Evolutionary conservation across 2,797 vertebrate genomes (phyloP).

Genomic region (Ctenosaura bakeri): DNA sequence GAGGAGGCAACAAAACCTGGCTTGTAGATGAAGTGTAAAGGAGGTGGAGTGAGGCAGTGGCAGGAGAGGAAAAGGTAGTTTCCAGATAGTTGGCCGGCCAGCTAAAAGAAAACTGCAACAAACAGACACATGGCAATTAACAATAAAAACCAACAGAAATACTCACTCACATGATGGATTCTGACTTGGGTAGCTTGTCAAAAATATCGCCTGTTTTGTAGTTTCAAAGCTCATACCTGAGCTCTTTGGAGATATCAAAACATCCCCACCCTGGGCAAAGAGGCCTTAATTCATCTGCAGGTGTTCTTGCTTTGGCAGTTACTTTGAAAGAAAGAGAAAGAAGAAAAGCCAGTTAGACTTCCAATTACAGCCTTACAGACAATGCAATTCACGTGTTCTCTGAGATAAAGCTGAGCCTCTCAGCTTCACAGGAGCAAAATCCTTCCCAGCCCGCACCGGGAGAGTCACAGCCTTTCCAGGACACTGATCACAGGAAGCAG

Average conservation of each 20-base stretch:
- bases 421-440: constrained; percentile 71
- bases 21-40: constrained; percentile 21
- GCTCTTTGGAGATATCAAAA: no score
- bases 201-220: not conserved
- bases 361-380: constrained; percentile 51
- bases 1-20: not conserved
- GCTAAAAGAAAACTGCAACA: accelerated
- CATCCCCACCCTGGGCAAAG: not conserved
- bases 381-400: constrained; percentile 42
- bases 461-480: not conserved
- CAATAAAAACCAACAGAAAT: not conserved
- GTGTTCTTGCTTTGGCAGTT: not conserved
- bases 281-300: constrained; percentile 1
- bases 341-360: constrained; percentile 6
- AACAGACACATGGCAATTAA: no score
- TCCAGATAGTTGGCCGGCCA: not conserved
- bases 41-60: not conserved
- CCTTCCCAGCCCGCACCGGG: constrained; percentile 33
- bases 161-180: not conserved
- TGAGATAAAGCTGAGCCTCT: constrained; percentile 62
- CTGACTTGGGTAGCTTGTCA: not conserved
- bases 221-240: not conserved
- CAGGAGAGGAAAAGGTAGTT: not conserved
- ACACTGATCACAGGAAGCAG: not conserved
- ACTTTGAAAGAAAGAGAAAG: not conserved